These are phyloP conservation scores for Sebastes fasciatus DNA, from an alignment of 2,113 vertebrate genomes.

Conservation along the genomic window DNA sequence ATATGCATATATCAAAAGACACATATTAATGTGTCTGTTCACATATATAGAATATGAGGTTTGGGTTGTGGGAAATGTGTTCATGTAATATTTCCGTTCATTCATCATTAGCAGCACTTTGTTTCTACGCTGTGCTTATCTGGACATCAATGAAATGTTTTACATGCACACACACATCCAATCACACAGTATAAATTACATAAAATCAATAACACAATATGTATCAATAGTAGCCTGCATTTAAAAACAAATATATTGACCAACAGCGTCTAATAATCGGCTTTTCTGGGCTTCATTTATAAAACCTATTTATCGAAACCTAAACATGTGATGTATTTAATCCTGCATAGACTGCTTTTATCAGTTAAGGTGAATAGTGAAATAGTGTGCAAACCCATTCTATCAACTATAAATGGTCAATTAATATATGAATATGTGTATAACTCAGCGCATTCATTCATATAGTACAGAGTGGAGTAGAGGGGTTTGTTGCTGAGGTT, in stretches of 20 bases:
- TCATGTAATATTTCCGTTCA: neutral
- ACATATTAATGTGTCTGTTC: neutral
- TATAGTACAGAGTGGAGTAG: too few relatives aligned
- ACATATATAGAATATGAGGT: neutral
- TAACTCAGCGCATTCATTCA: too few relatives aligned
- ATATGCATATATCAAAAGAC: constrained; percentile 12
- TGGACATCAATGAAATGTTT: neutral
- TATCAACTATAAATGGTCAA: neutral
- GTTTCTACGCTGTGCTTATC: neutral
- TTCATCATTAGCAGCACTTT: neutral
- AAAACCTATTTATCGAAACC: neutral
- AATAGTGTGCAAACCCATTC: neutral
- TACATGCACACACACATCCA: neutral
- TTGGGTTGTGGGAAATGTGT: neutral
- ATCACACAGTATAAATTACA: neutral
- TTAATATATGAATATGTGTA: neutral
- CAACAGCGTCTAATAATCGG: neutral
- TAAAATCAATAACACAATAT: neutral
- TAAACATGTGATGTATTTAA: neutral
- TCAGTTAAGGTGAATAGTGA: neutral
- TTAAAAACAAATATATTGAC: neutral
- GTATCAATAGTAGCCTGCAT: neutral
- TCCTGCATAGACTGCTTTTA: neutral
- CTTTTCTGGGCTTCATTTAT: neutral
- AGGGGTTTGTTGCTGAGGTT: too few relatives aligned